phyloP scores from a whole-genome alignment of 2,797 vertebrate species.

The Carduelis carduelis region DNA sequence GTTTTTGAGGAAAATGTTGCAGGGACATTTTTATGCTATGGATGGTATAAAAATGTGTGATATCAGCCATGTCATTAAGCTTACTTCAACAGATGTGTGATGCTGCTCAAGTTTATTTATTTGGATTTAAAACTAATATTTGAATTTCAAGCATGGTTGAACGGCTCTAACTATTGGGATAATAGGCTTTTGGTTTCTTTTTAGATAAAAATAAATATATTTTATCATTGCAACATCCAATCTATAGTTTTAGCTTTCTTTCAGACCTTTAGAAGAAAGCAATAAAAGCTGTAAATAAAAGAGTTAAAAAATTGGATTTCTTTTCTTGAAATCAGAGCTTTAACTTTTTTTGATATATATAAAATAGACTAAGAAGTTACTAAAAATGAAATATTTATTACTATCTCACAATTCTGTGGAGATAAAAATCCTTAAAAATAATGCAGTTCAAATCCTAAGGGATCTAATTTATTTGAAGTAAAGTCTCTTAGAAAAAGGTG shows the following conservation, averaged over 20 bases:
- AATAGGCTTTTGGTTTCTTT: neutral
- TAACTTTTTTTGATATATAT: neutral
- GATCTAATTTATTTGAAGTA: slow-evolving; percentile 45
- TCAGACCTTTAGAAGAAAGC: neutral
- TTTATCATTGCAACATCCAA: neutral
- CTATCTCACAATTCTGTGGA: neutral
- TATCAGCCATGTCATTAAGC: neutral
- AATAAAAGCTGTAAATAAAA: neutral
- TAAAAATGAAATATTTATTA: slow-evolving; percentile 43
- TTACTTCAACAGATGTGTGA: neutral
- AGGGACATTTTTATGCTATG: neutral
- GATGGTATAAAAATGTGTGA: neutral
- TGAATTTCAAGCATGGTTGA: neutral
- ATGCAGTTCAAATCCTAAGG: neutral
- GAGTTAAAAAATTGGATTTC: neutral
- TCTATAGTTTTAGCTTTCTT: neutral
- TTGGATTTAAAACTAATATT: neutral
- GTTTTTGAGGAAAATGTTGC: neutral
- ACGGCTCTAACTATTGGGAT: neutral
- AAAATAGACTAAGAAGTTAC: slow-evolving; percentile 11
- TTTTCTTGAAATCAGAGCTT: neutral
- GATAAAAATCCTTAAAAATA: slow-evolving; percentile 30
- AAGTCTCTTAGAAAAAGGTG: slow-evolving; percentile 8
- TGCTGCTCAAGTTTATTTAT: neutral
- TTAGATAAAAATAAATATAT: neutral